Evolutionary conservation across 1,140 invertebrate species (phyloP).

Genomic region (Mya arenaria): DNA sequence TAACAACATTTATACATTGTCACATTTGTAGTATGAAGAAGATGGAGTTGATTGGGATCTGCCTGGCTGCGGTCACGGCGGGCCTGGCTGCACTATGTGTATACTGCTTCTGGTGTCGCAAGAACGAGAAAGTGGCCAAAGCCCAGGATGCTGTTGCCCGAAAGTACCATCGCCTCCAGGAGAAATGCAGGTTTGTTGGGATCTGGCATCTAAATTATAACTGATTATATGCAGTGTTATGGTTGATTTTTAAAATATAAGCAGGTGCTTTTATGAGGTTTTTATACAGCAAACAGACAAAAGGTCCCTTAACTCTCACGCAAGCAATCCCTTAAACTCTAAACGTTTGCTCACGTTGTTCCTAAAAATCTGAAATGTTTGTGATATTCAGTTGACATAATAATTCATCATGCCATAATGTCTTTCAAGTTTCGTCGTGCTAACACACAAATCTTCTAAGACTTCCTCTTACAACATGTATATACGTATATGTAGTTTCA

Average conservation of each 20-base stretch:
- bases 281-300: background rate
- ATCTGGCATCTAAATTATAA: background rate
- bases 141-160: background rate
- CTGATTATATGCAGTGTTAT: background rate
- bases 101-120: conserved; percentile 40
- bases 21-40: conserved; percentile 21
- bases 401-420: background rate
- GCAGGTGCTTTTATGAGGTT: background rate
- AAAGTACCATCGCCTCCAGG: conserved; percentile 6
- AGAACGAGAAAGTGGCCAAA: conserved; percentile 11
- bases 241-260: background rate
- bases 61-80: conserved; percentile 13
- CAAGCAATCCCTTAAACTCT: background rate
- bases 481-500: background rate
- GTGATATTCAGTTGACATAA: background rate
- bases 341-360: background rate
- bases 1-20: background rate
- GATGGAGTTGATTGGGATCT: conserved; percentile 37
- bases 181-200: conserved; percentile 19
- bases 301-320: background rate
- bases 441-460: background rate
- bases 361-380: background rate
- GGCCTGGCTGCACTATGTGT: conserved; percentile 10
- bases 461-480: background rate
- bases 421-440: background rate